Base-by-base conservation (phyloP, 2,797 vertebrate species). In the Erpetoichthys calabaricus region DNA sequence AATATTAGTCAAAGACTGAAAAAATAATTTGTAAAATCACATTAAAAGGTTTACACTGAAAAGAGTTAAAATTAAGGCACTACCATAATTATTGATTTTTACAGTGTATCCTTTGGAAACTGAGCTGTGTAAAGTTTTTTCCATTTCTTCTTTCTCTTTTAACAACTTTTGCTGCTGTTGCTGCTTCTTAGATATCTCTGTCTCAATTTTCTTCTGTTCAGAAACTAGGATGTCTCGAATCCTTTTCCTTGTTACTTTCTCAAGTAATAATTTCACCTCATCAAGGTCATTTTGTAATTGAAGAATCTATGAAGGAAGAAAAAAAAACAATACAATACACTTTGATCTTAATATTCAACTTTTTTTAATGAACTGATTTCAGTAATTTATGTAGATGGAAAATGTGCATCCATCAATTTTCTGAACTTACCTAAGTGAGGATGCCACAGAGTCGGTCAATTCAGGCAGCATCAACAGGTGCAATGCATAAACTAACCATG, bases 61-160 rank as follows among this genome's bases (percentile, higher is more conserved):
- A 25, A 25, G 25, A 25, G 25, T 2, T n/a, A 25, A 25, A 25
- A 25, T 25, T 2, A 51, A 8, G 50, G 2, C 42, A 3, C 45
- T 85, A 97, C 95, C 95, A 0, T 97, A 98, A 68, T 91, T 98
- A 57, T 83, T 94, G 67, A 98, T 96, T 76, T 97, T 97, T 70
- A 97, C 89, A 0, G 91, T 93, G 68, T 97, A 98, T 1, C 80
- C 80, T 49, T 70, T 75, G 46, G 70, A 55, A 10, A 75, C 59
- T 45, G 80, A 65, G 44, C 74, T 61, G 45, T 72, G 73, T 57
- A 76, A 71, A 50, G 77, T 63, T 0, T 73, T 68, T 2, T 64
- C 68, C 58, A 59, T 76, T 5, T 84, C 73, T 54, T 60, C 59
- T 9, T 60, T 70, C 59, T 79, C 89, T 65, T 68, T 76, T 61